phyloP scores from a whole-genome alignment of 2,113 vertebrate species.

The Chaenogobius annularis region DNA sequence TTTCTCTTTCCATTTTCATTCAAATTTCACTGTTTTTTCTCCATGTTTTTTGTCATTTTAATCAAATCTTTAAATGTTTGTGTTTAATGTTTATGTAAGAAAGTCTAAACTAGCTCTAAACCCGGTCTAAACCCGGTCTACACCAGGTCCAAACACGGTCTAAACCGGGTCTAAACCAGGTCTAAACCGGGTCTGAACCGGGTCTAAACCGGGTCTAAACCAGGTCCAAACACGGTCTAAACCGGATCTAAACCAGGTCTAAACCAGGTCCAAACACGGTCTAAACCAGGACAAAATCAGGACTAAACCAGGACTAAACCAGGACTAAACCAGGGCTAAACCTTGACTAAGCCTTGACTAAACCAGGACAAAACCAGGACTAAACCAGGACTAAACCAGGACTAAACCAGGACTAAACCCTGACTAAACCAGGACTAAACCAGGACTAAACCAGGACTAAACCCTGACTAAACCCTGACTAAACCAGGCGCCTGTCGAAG shows the following conservation, averaged over 20 bases:
- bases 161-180: no score
- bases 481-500: no score
- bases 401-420: neutral
- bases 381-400: neutral
- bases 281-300: neutral
- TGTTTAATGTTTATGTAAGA: neutral
- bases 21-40: no score
- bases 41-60: no score
- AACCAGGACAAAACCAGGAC: neutral
- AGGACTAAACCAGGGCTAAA: neutral
- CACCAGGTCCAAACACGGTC: no score
- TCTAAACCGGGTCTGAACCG: neutral
- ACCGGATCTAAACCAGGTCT: neutral
- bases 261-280: neutral
- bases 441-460: no score
- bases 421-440: neutral
- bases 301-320: neutral
- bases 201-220: no score
- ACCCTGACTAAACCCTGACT: no score
- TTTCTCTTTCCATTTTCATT: neutral
- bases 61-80: no score
- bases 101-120: neutral
- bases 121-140: no score
- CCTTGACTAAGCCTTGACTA: neutral
- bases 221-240: neutral